Conservation (phyloP, 2,113 vertebrate species). For the Canis aureus region DNA sequence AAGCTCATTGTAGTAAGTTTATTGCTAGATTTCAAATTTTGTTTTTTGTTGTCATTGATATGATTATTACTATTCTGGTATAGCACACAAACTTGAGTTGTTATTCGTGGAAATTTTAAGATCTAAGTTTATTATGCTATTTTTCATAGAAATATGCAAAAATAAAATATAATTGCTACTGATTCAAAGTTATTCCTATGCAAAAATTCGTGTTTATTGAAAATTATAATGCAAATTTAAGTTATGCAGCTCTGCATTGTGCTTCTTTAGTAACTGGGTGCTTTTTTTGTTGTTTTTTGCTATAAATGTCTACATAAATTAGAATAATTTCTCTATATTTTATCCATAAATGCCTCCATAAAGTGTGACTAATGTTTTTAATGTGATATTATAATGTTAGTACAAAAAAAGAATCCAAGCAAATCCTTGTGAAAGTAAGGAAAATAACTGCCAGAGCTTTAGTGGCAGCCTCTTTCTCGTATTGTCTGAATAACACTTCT, state of each 20-base stretch:
- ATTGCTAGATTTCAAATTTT: neutral
- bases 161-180: conserved; percentile 76
- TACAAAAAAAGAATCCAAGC: neutral
- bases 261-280: conserved; percentile 68
- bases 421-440: conserved; percentile 53
- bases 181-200: conserved; percentile 69
- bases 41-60: conserved; percentile 15
- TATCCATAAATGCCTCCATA: conserved; percentile 74
- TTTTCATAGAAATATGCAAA: conserved; percentile 70
- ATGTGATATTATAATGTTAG: conserved; percentile 69
- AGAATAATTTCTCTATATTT: conserved; percentile 78
- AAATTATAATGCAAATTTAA: conserved; percentile 77
- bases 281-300: conserved; percentile 61
- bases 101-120: conserved; percentile 71
- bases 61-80: conserved; percentile 21
- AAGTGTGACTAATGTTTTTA: conserved; percentile 77
- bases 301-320: conserved; percentile 81
- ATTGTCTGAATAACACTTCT: neutral
- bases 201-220: conserved; percentile 70
- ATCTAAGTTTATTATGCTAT: conserved; percentile 71
- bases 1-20: neutral
- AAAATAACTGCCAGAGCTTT: neutral
- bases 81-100: neutral
- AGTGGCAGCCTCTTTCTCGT: neutral
- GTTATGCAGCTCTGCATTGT: conserved; percentile 7